Conservation (phyloP, 2,113 vertebrate species). For the Elanus axillaris region DNA sequence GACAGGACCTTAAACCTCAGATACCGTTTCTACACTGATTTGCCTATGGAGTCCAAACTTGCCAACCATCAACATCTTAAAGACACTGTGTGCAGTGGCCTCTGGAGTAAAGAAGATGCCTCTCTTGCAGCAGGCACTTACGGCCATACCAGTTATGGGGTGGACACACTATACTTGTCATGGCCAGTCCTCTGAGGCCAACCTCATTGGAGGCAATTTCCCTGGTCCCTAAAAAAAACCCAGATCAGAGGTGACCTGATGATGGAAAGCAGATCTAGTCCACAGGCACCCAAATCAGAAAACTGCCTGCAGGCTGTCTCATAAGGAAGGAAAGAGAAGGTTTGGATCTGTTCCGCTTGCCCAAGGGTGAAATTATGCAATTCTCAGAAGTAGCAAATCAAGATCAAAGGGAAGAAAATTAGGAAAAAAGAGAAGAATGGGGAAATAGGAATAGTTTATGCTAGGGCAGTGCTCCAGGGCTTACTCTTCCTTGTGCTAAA, state of each 20-base stretch:
- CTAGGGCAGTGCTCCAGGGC: background rate
- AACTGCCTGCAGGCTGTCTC: background rate
- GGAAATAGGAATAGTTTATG: background rate
- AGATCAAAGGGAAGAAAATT: slow-evolving; percentile 25
- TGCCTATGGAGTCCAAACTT: background rate
- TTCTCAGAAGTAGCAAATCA: background rate
- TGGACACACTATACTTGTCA: background rate
- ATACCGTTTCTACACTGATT: too few relatives aligned
- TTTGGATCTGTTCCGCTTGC: background rate
- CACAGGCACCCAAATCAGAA: background rate
- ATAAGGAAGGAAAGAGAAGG: background rate
- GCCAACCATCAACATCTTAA: background rate
- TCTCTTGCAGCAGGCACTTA: background rate
- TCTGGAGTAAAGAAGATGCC: background rate
- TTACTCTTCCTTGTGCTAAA: background rate
- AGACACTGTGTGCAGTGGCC: background rate
- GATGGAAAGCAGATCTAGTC: background rate
- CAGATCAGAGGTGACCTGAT: background rate
- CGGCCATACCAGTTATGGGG: background rate
- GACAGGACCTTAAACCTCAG: background rate
- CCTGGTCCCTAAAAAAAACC: background rate
- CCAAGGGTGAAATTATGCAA: background rate
- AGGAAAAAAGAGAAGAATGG: background rate
- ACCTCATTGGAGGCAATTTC: background rate
- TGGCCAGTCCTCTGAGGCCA: background rate